phyloP scores from a whole-genome alignment of 2,888 invertebrate genomes.

The Spialia ferax region DNA sequence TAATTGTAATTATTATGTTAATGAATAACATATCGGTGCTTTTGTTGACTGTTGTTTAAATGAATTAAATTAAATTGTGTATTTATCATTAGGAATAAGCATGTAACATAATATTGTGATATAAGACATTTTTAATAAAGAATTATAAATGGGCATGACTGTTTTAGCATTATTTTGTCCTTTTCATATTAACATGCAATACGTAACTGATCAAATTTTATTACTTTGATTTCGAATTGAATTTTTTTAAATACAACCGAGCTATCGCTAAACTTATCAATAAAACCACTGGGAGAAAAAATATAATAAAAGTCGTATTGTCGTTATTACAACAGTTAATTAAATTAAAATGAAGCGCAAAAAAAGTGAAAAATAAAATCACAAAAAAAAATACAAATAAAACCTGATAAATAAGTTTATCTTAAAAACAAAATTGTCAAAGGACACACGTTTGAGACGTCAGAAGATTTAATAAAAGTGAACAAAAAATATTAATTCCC shows the following conservation, averaged over 20 bases:
- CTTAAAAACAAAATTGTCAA: not conserved
- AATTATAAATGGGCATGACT: conserved; percentile 11
- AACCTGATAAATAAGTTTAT: too few relatives aligned
- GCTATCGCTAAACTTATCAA: too few relatives aligned
- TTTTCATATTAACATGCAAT: conserved; percentile 23
- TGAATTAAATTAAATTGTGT: conserved; percentile 46
- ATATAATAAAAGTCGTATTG: too few relatives aligned
- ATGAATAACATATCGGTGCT: conserved; percentile 71
- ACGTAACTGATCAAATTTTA: too few relatives aligned
- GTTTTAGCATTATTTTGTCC: not conserved
- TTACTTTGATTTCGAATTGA: too few relatives aligned
- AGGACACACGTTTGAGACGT: conserved; percentile 16
- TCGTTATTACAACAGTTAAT: too few relatives aligned
- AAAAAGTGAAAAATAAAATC: not conserved
- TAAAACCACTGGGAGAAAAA: too few relatives aligned
- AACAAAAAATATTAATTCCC: conserved; percentile 38
- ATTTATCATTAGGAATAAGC: conserved; percentile 52
- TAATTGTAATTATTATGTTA: conserved; percentile 25
- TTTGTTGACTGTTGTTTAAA: conserved; percentile 74
- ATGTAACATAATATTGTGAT: conserved; percentile 67
- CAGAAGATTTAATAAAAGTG: conserved; percentile 35
- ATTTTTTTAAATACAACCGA: too few relatives aligned
- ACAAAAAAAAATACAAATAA: too few relatives aligned
- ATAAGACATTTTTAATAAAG: conserved; percentile 28
- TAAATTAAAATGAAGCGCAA: too few relatives aligned